Conservation (phyloP, 2,113 vertebrate species). For the Burhinus bistriatus region DNA sequence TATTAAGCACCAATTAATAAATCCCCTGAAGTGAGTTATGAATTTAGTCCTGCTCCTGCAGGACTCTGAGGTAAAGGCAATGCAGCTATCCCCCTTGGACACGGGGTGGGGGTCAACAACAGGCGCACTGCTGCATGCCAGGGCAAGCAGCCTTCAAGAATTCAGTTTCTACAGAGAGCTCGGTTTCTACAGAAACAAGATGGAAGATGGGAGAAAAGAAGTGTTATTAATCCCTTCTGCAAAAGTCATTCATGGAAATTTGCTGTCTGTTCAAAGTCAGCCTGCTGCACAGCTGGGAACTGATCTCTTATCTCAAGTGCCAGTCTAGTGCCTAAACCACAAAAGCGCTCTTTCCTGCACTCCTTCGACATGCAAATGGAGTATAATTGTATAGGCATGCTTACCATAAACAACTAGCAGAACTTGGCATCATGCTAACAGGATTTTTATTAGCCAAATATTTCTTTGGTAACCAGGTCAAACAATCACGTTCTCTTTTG, state of each 20-base stretch:
- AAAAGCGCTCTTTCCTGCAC: background rate
- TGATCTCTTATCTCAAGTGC: conserved; percentile 58
- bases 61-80: background rate
- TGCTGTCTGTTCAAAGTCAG: conserved; percentile 36
- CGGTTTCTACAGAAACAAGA: background rate
- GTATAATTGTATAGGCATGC: conserved; percentile 48
- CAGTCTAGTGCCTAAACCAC: conserved; percentile 62
- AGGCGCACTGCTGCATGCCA: fast-evolving
- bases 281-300: conserved; percentile 50
- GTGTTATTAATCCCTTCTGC: conserved; percentile 18
- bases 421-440: conserved; percentile 34
- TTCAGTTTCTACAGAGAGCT: background rate
- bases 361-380: conserved; percentile 3
- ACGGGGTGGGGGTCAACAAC: background rate
- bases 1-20: background rate
- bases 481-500: conserved; percentile 70
- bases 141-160: background rate
- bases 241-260: background rate
- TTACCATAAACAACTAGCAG: conserved; percentile 48
- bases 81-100: background rate
- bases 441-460: conserved; percentile 55
- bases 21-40: background rate
- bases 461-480: conserved; percentile 66
- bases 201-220: background rate
- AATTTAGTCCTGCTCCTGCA: background rate